Evolutionary conservation across 1,140 invertebrate species (phyloP).

Genomic region (Tyrophagus putrescentiae): DNA sequence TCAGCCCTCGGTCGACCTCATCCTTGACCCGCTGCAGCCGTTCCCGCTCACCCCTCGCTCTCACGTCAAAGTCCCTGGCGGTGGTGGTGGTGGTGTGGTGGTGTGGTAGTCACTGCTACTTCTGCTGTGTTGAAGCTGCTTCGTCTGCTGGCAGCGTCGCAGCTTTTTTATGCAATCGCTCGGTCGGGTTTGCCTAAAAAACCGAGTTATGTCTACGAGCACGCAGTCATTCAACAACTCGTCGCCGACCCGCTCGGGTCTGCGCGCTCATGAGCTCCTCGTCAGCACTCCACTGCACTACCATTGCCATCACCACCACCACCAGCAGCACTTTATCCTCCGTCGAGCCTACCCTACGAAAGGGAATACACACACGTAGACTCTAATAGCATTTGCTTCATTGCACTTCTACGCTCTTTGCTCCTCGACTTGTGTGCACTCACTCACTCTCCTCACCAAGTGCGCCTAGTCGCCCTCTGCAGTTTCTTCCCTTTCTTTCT

Average conservation of each 20-base stretch:
- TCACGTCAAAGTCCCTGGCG: slow-evolving; percentile 3
- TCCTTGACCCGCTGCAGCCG: slow-evolving; percentile 5
- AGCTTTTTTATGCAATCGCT: slow-evolving; percentile 11
- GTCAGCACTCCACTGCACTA: neutral
- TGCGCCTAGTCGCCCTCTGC: neutral
- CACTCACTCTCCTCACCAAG: no score
- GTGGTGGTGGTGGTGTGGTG: neutral
- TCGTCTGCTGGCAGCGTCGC: neutral
- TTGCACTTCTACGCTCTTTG: no score
- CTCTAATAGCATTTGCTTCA: no score
- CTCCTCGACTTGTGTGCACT: no score
- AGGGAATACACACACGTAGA: no score
- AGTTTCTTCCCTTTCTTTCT: neutral
- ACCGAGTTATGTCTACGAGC: slow-evolving; percentile 8
- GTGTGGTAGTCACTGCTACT: no score
- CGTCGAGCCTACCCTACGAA: no score
- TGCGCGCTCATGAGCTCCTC: neutral
- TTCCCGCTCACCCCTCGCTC: slow-evolving; percentile 2
- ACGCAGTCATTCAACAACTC: slow-evolving; percentile 13
- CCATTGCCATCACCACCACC: no score
- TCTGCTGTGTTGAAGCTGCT: no score
- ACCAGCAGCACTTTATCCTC: no score
- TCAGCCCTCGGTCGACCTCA: slow-evolving; percentile 12
- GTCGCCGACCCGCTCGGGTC: slow-evolving; percentile 9
- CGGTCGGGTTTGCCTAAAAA: slow-evolving; percentile 14